A percentile compares a stretch with the other conserved stretches of the same genome.
Evolutionary conservation across 2,888 invertebrate genomes (phyloP).

Genomic region (Petrolisthes manimaculis): DNA sequence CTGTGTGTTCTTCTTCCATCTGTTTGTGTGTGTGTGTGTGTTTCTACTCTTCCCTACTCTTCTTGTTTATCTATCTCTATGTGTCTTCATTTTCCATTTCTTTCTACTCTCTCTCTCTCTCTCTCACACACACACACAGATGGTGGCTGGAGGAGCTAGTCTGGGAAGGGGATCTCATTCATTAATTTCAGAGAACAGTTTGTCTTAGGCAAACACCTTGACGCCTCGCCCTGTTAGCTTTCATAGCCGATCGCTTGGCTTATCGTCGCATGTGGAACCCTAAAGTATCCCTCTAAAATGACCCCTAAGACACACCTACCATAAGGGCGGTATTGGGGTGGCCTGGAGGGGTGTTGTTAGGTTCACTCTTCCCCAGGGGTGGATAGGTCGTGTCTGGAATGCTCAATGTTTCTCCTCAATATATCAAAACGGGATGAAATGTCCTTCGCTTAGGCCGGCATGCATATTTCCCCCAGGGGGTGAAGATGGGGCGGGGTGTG

Average conservation of each 20-base stretch:
- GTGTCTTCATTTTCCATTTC: background rate
- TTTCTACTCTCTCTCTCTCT: too few species aligned
- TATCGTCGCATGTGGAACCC: background rate
- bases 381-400: slow-evolving; percentile 41
- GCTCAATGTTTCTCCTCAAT: slow-evolving; percentile 35
- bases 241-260: slow-evolving; percentile 28
- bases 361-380: background rate
- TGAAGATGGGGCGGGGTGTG: background rate
- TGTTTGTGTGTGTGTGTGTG: background rate
- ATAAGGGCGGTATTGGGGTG: background rate
- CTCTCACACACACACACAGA: background rate
- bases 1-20: background rate
- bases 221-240: slow-evolving; percentile 44
- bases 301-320: background rate
- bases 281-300: background rate
- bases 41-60: slow-evolving; percentile 6
- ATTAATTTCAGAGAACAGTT: slow-evolving; percentile 51
- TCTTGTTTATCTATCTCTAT: background rate
- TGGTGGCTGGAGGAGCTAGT: background rate
- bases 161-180: slow-evolving; percentile 35
- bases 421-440: slow-evolving; percentile 55
- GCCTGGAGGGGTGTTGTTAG: background rate
- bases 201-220: slow-evolving; percentile 52
- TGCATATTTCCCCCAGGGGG: slow-evolving; percentile 35
- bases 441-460: slow-evolving; percentile 36